Conservation (phyloP, 2,113 vertebrate species). For the Macroglossus sobrinus region DNA sequence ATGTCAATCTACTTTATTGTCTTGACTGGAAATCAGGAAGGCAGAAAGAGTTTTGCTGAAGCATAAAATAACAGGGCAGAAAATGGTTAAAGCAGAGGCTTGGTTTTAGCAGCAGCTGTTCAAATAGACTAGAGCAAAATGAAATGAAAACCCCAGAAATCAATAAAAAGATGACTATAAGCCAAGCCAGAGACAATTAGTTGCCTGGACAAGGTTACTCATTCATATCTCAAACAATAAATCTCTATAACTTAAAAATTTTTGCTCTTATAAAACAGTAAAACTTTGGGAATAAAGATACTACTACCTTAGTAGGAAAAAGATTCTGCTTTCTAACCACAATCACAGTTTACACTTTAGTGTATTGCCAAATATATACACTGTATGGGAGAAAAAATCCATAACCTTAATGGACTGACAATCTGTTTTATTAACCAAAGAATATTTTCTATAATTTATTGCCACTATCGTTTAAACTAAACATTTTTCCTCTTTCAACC, state of each 20-base stretch:
- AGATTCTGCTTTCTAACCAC: neutral
- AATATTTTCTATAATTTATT: neutral
- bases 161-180: neutral
- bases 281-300: neutral
- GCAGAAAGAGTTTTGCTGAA: conserved; percentile 26
- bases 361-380: neutral
- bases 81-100: conserved; percentile 21
- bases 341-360: neutral
- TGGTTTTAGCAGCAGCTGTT: neutral
- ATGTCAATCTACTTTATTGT: no score
- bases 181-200: neutral
- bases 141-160: neutral
- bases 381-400: neutral
- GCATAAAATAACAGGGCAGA: conserved; percentile 25
- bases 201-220: neutral
- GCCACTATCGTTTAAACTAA: neutral
- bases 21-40: neutral
- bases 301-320: neutral
- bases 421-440: neutral
- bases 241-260: neutral
- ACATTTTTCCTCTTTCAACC: neutral
- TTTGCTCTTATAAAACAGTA: neutral
- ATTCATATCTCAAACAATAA: neutral
- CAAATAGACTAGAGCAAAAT: neutral
- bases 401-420: neutral